Conservation (phyloP, 1,140 invertebrate species). For the Bombus turneri region DNA sequence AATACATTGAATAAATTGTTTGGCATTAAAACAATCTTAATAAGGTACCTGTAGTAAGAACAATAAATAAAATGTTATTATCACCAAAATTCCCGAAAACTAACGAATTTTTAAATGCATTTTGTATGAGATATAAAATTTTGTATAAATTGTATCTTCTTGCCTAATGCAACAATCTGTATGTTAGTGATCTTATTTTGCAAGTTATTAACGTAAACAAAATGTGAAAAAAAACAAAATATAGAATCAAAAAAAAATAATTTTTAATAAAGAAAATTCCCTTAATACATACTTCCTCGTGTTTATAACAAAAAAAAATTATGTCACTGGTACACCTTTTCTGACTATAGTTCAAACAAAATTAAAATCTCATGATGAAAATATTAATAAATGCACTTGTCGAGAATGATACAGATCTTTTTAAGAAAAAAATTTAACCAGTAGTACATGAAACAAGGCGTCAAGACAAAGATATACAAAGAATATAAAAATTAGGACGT, state of each 20-base stretch:
- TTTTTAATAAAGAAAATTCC: background rate
- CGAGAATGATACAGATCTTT: constrained; percentile 33
- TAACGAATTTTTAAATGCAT: background rate
- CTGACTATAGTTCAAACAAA: background rate
- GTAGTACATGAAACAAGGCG: constrained; percentile 72
- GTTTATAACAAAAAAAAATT: background rate
- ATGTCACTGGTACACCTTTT: background rate
- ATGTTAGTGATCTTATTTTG: constrained; percentile 33
- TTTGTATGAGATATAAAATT: background rate
- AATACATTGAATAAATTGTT: constrained; percentile 31
- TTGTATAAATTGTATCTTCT: constrained; percentile 23
- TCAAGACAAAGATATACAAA: constrained; percentile 75
- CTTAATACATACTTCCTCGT: background rate
- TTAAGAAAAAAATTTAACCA: constrained; percentile 63
- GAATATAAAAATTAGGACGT: constrained; percentile 74
- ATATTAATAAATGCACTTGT: constrained; percentile 58
- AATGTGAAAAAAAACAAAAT: constrained; percentile 1
- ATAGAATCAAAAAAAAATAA: background rate
- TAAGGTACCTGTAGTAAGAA: constrained; percentile 22
- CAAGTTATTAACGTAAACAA: background rate
- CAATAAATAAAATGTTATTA: constrained; percentile 12
- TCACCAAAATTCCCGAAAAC: background rate
- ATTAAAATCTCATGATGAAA: constrained; percentile 21
- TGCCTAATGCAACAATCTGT: constrained; percentile 12
- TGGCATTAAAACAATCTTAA: constrained; percentile 19